These are phyloP conservation scores for Volucella inflata DNA, from an alignment of 2,888 invertebrate species.

Conservation along the genomic window DNA sequence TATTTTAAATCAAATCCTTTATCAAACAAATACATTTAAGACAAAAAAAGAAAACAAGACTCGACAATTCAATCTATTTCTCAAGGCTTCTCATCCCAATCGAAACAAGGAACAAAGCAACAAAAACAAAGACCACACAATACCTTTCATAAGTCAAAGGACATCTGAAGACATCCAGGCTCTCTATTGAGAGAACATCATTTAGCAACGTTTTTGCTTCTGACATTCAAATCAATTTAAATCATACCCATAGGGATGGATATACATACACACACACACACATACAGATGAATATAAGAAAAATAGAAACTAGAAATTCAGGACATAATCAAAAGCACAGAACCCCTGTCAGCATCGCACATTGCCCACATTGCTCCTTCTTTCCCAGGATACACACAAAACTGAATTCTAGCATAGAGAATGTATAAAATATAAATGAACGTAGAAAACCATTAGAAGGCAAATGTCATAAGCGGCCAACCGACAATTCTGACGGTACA, in stretches of 20 bases:
- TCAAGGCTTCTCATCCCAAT: not conserved
- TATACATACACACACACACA: not conserved
- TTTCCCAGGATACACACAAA: not conserved
- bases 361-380: not conserved
- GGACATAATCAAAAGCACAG: conserved; percentile 72
- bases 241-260: conserved; percentile 44
- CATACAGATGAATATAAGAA: not conserved
- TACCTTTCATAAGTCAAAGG: conserved; percentile 44
- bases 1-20: conserved; percentile 30
- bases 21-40: conserved; percentile 11
- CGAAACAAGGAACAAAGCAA: conserved; percentile 26
- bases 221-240: conserved; percentile 74
- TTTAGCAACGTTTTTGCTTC: conserved; percentile 54
- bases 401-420: conserved; percentile 20
- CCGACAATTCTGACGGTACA: not conserved
- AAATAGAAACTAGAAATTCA: conserved; percentile 43
- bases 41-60: conserved; percentile 1
- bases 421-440: conserved; percentile 60
- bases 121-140: conserved; percentile 11
- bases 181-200: conserved; percentile 30
- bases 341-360: conserved; percentile 18
- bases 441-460: conserved; percentile 58
- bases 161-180: conserved; percentile 44
- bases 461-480: not conserved
- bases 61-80: conserved; percentile 23